These are phyloP conservation scores for Lampris megalopsis DNA, from an alignment of 2,113 vertebrate species.

Conservation along the genomic window DNA sequence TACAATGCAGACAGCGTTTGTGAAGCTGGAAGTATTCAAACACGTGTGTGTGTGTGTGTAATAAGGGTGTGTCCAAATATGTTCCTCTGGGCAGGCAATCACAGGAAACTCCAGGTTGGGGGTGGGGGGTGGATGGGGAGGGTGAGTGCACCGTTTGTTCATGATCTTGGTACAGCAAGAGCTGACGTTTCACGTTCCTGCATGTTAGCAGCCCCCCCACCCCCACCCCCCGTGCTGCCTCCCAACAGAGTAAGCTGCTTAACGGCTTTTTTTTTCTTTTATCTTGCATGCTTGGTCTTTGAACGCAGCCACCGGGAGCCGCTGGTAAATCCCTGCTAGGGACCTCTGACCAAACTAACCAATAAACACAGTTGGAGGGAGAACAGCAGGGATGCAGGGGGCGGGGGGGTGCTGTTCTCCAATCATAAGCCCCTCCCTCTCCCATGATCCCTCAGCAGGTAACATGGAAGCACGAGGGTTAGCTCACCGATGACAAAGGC, in stretches of 20 bases:
- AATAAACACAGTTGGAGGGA: conserved; percentile 28
- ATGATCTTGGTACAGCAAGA: conserved; percentile 6
- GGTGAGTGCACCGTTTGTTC: conserved; percentile 2
- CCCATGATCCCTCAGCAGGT: conserved; percentile 37
- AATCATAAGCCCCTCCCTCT: conserved; percentile 38
- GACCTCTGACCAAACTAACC: conserved; percentile 40
- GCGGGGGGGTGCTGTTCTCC: conserved; percentile 20
- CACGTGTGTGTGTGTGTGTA: not conserved
- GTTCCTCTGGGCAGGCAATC: conserved; percentile 30
- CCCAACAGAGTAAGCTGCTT: conserved; percentile 41
- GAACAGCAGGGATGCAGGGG: not conserved
- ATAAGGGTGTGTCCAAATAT: not conserved
- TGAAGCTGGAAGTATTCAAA: not conserved
- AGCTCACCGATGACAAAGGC: too few relatives aligned
- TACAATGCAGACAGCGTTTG: conserved; percentile 11
- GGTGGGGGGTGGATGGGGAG: too few relatives aligned
- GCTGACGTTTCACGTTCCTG: conserved; percentile 36
- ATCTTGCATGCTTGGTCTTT: conserved; percentile 34
- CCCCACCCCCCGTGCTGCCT: not conserved
- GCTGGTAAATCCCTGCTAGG: conserved; percentile 35
- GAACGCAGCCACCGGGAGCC: conserved; percentile 19
- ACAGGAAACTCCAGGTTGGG: conserved; percentile 42
- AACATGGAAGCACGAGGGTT: conserved; percentile 20
- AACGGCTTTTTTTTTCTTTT: conserved; percentile 8
- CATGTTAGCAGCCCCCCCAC: conserved; percentile 27